A percentile compares a stretch with the other conserved stretches of the same genome.
Conservation (phyloP, 2,113 vertebrate genomes). For the Anseranas semipalmata region DNA sequence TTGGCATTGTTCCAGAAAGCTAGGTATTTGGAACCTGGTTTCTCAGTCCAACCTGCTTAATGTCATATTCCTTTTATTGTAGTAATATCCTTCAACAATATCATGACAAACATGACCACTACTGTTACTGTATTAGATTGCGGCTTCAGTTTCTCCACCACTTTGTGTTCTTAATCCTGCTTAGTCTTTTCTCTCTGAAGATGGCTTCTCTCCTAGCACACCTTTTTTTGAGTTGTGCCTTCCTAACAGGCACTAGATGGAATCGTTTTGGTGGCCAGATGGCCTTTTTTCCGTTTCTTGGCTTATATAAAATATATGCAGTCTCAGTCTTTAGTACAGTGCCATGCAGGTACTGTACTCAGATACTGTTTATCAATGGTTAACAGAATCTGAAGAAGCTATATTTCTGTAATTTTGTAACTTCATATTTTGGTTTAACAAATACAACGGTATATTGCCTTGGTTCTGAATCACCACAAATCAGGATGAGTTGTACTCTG, state of each 20-base stretch:
- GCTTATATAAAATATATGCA: neutral
- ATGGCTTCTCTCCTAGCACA: neutral
- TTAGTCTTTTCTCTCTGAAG: neutral
- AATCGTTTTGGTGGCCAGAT: neutral
- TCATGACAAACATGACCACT: neutral
- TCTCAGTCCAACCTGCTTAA: neutral
- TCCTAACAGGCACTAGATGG: neutral
- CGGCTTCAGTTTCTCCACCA: neutral
- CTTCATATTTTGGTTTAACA: neutral
- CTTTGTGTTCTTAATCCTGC: neutral
- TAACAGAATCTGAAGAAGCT: neutral
- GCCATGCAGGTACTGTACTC: neutral
- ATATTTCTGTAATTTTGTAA: neutral
- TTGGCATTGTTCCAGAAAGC: neutral
- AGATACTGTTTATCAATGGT: neutral
- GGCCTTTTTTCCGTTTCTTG: neutral
- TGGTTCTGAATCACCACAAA: neutral
- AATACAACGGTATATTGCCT: neutral
- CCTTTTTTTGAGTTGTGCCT: neutral
- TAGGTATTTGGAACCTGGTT: neutral
- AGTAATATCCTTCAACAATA: neutral
- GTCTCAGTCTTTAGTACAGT: neutral
- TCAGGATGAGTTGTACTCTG: neutral
- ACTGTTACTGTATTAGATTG: neutral
- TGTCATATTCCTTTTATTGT: neutral